Conservation (phyloP, 2,113 vertebrate genomes). For the Telmatochromis bifrenatus region DNA sequence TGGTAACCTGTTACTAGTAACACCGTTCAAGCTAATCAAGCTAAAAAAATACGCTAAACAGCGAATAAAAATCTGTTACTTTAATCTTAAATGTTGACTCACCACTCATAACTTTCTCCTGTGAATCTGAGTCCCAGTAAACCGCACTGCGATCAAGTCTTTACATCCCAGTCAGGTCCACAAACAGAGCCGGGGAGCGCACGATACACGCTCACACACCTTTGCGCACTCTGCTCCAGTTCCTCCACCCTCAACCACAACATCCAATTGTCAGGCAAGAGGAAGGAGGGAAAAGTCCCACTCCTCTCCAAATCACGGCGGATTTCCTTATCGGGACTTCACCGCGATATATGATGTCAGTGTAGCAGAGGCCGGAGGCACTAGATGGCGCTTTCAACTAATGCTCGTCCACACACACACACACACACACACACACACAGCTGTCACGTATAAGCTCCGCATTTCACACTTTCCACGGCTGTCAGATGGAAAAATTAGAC, state of each 20-base stretch:
- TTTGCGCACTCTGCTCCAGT: background rate
- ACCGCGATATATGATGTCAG: background rate
- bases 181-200: background rate
- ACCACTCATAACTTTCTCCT: constrained; percentile 45
- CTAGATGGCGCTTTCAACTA: constrained; percentile 35
- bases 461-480: background rate
- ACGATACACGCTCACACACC: background rate
- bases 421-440: background rate
- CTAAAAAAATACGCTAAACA: background rate
- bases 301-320: background rate
- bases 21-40: background rate
- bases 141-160: background rate
- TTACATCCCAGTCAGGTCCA: background rate
- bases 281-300: background rate
- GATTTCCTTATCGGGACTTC: background rate
- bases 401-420: background rate
- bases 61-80: background rate
- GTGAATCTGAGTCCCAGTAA: background rate
- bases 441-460: too few relatives aligned
- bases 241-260: background rate
- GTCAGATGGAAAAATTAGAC: background rate
- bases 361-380: background rate
- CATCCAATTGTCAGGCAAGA: background rate
- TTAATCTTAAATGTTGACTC: background rate
- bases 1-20: background rate